Conservation (phyloP, 1,140 invertebrate genomes). For the Drosophila quadrilineata region DNA sequence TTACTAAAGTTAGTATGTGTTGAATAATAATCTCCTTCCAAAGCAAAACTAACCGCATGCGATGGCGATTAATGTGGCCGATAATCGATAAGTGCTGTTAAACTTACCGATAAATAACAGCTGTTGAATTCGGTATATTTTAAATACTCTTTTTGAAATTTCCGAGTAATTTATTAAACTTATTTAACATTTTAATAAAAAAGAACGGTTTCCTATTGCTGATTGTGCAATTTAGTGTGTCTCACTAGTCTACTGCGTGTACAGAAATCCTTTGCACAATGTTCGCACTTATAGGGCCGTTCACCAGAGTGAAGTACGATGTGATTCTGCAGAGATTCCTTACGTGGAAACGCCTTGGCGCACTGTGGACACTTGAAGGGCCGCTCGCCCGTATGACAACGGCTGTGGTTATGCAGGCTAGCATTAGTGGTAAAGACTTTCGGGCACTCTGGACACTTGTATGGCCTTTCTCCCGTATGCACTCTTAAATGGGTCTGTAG, state of each 20-base stretch:
- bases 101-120: not conserved
- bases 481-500: constrained; percentile 99
- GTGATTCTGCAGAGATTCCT: constrained; percentile 97
- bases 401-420: constrained; percentile 98
- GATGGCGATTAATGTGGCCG: not conserved
- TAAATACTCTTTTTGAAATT: no score
- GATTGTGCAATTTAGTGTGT: constrained; percentile 97
- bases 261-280: constrained; percentile 98
- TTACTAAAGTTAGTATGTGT: not conserved
- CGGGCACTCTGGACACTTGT: constrained; percentile 97
- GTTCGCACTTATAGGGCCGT: constrained; percentile 98
- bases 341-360: constrained; percentile 97
- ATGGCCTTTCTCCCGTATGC: constrained; percentile 97
- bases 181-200: no score
- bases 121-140: no score
- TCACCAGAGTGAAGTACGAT: constrained; percentile 98
- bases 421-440: constrained; percentile 97
- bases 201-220: no score
- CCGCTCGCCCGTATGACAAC: constrained; percentile 98
- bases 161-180: no score
- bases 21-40: not conserved
- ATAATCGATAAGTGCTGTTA: constrained; percentile 1
- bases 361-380: constrained; percentile 98
- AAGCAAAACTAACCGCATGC: not conserved
- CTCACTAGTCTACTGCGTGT: constrained; percentile 99